A percentile compares a stretch with the other conserved stretches of the same genome.
Conservation (phyloP, 2,113 vertebrate species). For the Catharus fuscescens region DNA sequence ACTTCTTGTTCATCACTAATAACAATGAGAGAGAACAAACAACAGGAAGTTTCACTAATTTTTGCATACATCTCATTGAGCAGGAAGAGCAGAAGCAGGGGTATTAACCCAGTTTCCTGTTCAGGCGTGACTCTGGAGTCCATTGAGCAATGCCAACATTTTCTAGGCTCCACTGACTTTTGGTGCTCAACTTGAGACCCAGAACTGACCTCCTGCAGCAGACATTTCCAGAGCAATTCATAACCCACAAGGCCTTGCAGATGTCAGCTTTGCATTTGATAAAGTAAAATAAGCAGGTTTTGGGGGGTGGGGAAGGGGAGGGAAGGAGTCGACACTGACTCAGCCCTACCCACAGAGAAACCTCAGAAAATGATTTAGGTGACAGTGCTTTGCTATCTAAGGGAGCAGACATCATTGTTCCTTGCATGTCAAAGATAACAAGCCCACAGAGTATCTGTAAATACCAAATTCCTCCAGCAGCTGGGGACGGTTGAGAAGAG, state of each 20-base stretch:
- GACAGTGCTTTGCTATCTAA: background rate
- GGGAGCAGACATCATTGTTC: background rate
- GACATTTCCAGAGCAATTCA: background rate
- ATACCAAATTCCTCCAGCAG: background rate
- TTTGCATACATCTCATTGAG: background rate
- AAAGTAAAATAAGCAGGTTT: background rate
- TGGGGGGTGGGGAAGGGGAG: fast-evolving
- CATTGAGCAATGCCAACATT: background rate
- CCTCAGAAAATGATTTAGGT: background rate
- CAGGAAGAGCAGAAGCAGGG: background rate
- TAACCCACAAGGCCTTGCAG: background rate
- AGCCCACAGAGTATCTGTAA: background rate
- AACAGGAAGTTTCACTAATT: background rate
- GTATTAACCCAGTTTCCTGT: background rate
- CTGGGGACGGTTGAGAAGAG: background rate
- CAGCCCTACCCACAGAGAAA: background rate
- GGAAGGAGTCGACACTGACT: background rate
- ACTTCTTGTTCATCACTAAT: background rate
- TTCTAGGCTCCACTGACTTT: background rate
- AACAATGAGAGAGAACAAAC: background rate
- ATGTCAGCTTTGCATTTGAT: background rate
- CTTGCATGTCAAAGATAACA: background rate
- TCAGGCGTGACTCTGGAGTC: background rate
- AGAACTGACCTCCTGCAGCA: background rate
- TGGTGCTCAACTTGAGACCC: background rate